Evolutionary conservation across 2,797 vertebrate genomes (phyloP), one percentile per base, ranked within the genome.

Genomic region (Echeneis naucrates): DNA sequence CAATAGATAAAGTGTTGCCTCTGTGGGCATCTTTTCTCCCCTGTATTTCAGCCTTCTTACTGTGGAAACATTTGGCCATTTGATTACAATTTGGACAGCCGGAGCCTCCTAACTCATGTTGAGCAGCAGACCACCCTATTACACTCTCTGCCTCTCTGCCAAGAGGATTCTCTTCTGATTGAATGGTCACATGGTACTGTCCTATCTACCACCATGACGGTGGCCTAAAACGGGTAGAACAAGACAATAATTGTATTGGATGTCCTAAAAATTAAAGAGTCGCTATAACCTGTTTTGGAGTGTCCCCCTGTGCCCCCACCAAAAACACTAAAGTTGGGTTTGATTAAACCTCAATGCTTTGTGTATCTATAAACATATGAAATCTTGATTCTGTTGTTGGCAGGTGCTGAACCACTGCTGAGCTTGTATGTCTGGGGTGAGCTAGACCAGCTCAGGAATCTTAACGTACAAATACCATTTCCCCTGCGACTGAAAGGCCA

Each of bases 211-310:
- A 71, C 93, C 89, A 57, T 66, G 71, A 82, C 8, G 86, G 91
- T 79, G 89, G 91, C 89, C 86, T 92, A 92, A 94, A 93, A 95
- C 94, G 91, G 94, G 93, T 94, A 94, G 93, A 93, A 91, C 92
- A 94, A 91, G 88, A 94, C 92, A 91, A 93, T 90, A 94, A 94
- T 92, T 94, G 93, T 95, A 94, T 94, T 94, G 92, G 94, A 93
- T 93, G 93, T 94, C 90, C 87, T 92, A 88, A 92, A 86, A 84
- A 94, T 94, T 93, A 94, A 94, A 94, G 88, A 91, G 91, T 94
- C 86, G 77, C 83, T 93, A 92, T 90, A 92, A 93, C 77, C 90
- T 91, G 88, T 93, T 93, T 84, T 92, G 87, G 77, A 91, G 90
- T 87, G 82, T 88, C 66, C 91, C 82, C 80, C 64, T 68, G 55